These are phyloP conservation scores for Axinella damicornis DNA, from an alignment of 37 sponge, comb jelly and placozoan genomes.

Conservation along the genomic window DNA sequence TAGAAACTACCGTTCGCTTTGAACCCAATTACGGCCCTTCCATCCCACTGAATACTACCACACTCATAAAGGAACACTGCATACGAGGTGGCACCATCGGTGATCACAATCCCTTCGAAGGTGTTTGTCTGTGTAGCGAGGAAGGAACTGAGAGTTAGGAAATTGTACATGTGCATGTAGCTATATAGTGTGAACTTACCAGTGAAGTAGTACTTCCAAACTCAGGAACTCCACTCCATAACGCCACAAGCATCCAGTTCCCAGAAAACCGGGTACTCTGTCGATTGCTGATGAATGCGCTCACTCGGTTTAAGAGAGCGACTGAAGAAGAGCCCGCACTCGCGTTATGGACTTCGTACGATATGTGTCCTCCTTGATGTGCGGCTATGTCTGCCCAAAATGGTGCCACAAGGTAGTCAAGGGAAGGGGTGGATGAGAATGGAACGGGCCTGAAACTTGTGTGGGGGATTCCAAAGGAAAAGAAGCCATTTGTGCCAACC, in stretches of 20 bases:
- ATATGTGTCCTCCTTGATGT: not conserved
- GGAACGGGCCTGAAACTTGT: not conserved
- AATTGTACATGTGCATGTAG: too few relatives aligned
- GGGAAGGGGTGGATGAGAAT: not conserved
- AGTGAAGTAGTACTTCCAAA: not conserved
- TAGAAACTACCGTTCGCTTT: not conserved
- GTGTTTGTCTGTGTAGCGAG: constrained; percentile 13
- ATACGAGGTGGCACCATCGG: constrained; percentile 3
- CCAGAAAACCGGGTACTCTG: not conserved
- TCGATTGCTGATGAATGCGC: not conserved
- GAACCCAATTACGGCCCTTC: not conserved
- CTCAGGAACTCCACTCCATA: not conserved
- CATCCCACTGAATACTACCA: constrained; percentile 2
- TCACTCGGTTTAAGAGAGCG: not conserved
- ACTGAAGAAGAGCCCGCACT: not conserved
- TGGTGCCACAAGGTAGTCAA: constrained; percentile 20
- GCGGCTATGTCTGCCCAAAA: not conserved
- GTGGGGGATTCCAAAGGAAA: not conserved
- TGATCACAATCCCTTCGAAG: constrained; percentile 19
- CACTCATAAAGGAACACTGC: constrained; percentile 23
- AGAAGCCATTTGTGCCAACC: constrained; percentile 18
- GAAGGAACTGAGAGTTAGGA: too few relatives aligned
- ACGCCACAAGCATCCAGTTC: constrained; percentile 31
- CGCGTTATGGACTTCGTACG: not conserved
- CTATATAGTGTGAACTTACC: too few relatives aligned